These are phyloP conservation scores for Syrmaticus mikado DNA, from an alignment of 2,113 vertebrate species.

Conservation along the genomic window DNA sequence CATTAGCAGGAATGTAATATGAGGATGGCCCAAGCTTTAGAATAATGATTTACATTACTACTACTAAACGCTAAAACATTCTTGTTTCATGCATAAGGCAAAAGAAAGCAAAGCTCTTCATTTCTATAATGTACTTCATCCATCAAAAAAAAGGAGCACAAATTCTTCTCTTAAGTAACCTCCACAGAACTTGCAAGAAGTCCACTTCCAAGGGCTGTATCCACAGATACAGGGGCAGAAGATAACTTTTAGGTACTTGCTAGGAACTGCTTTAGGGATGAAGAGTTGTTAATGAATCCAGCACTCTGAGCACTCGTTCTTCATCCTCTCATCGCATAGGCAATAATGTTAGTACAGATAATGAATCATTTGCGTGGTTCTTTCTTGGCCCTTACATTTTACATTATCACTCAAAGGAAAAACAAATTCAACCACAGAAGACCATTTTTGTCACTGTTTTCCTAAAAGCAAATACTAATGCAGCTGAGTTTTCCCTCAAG, in stretches of 20 bases:
- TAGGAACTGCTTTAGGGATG: neutral
- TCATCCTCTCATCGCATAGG: neutral
- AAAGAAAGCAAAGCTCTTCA: neutral
- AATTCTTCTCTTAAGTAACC: neutral
- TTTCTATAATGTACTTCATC: neutral
- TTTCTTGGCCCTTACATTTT: neutral
- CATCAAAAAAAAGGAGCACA: neutral
- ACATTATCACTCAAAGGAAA: neutral
- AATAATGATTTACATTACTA: neutral
- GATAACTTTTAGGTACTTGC: neutral
- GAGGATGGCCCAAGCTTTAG: neutral
- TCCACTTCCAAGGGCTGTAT: accelerated
- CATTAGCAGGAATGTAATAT: neutral
- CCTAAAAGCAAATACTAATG: neutral
- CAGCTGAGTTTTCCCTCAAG: neutral
- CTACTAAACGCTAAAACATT: neutral
- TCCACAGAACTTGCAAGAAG: neutral
- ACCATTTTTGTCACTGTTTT: neutral
- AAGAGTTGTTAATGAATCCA: neutral
- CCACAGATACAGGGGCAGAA: neutral
- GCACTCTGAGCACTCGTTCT: neutral
- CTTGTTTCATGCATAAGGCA: neutral
- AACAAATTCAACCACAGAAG: neutral
- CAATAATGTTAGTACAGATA: neutral
- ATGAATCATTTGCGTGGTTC: accelerated